These are phyloP conservation scores for Drosophila picticornis DNA, from an alignment of 2,888 invertebrate species.

Conservation along the genomic window DNA sequence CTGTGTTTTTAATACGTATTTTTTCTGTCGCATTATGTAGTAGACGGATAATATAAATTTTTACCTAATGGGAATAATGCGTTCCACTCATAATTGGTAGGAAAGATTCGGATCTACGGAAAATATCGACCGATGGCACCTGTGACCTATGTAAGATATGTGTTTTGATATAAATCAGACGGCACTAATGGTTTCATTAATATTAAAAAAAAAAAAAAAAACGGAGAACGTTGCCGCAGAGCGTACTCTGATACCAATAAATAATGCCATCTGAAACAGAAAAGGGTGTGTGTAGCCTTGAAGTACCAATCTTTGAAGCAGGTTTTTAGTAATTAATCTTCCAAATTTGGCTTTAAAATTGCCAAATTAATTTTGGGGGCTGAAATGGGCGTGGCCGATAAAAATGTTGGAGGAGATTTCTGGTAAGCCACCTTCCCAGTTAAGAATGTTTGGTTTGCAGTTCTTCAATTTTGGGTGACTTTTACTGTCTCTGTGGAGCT, in stretches of 20 bases:
- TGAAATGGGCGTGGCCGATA: too few relatives aligned
- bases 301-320: background rate
- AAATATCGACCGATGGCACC: background rate
- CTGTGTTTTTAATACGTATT: background rate
- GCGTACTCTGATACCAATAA: background rate
- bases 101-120: background rate
- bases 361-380: too few relatives aligned
- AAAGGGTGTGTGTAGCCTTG: background rate
- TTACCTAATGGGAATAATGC: background rate
- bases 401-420: background rate
- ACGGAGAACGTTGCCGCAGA: background rate
- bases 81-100: background rate
- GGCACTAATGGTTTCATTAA: background rate
- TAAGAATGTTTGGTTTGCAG: too few relatives aligned
- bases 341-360: background rate
- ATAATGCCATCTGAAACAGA: background rate
- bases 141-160: background rate
- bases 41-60: background rate
- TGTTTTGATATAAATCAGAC: background rate
- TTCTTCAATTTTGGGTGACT: too few relatives aligned
- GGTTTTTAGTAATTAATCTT: background rate
- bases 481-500: too few relatives aligned
- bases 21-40: background rate
- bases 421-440: too few relatives aligned
- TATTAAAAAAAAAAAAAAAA: background rate